These are phyloP conservation scores for Drosophila murphyi DNA, from an alignment of 1,140 invertebrate genomes.

Conservation along the genomic window DNA sequence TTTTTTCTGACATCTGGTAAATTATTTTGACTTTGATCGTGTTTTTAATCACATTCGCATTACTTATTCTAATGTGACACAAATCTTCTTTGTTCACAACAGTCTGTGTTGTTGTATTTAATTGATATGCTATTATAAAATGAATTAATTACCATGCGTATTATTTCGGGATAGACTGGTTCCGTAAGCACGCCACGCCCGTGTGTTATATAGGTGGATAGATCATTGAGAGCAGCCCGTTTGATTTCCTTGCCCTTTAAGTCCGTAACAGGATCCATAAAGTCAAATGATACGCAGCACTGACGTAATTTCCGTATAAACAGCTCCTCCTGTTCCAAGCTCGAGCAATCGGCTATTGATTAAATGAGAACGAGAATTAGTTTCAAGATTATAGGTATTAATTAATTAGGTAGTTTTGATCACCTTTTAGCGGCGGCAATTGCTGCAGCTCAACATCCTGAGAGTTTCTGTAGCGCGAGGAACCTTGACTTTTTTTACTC, in stretches of 20 bases:
- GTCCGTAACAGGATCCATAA: slow-evolving; percentile 99
- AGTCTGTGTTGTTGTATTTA: too few species aligned
- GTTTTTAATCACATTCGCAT: too few species aligned
- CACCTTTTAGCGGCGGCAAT: slow-evolving; percentile 94
- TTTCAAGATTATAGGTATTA: not conserved
- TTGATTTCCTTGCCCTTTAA: slow-evolving; percentile 99
- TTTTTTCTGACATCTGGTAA: too few species aligned
- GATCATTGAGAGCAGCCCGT: slow-evolving; percentile 97
- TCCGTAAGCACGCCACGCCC: slow-evolving; percentile 98
- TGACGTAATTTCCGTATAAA: slow-evolving; percentile 99
- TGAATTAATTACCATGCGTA: slow-evolving; percentile 92
- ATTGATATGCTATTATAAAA: too few species aligned
- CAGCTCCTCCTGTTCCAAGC: slow-evolving; percentile 97
- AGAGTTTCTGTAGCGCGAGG: slow-evolving; percentile 94
- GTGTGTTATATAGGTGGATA: slow-evolving; percentile 98
- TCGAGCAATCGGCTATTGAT: slow-evolving; percentile 85
- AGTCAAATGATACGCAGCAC: slow-evolving; percentile 99
- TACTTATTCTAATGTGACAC: too few species aligned
- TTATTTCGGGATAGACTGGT: slow-evolving; percentile 98
- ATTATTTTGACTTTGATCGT: too few species aligned
- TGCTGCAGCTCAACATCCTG: slow-evolving; percentile 95
- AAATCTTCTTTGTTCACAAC: too few species aligned
- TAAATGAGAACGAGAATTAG: not conserved
- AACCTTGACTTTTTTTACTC: slow-evolving; percentile 96
- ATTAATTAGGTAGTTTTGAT: slow-evolving; percentile 17